Conservation (phyloP, 2,797 vertebrate species). For the Bradypodion ventrale region DNA sequence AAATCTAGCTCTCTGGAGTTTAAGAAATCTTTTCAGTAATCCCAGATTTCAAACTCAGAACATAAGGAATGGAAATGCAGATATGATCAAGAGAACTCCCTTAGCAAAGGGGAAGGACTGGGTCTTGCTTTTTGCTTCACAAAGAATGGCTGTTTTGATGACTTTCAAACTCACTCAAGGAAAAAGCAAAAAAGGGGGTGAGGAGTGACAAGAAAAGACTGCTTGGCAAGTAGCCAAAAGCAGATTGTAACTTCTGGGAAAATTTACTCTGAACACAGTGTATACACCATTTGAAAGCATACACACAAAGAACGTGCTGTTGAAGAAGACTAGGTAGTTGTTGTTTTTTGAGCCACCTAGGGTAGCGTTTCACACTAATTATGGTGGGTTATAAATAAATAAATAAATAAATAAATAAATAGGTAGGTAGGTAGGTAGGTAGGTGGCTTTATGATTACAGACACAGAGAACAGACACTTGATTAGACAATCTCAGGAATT, state of each 20-base stretch:
- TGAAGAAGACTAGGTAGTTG: neutral
- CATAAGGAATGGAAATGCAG: neutral
- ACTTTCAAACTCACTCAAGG: neutral
- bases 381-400: no score
- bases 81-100: neutral
- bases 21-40: neutral
- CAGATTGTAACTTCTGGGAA: neutral
- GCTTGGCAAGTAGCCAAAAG: neutral
- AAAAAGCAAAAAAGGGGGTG: neutral
- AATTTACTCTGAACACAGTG: neutral
- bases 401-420: no score
- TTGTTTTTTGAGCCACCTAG: no score
- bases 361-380: no score
- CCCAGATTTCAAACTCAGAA: neutral
- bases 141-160: neutral
- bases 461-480: neutral
- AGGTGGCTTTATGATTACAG: neutral
- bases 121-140: neutral
- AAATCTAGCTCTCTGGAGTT: neutral
- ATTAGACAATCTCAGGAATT: neutral
- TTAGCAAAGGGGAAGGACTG: no score
- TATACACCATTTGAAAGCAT: neutral
- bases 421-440: no score
- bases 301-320: neutral
- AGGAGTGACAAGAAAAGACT: neutral